phyloP scores from a whole-genome alignment of 2,888 invertebrate genomes.

The Drosophila prolongata region DNA sequence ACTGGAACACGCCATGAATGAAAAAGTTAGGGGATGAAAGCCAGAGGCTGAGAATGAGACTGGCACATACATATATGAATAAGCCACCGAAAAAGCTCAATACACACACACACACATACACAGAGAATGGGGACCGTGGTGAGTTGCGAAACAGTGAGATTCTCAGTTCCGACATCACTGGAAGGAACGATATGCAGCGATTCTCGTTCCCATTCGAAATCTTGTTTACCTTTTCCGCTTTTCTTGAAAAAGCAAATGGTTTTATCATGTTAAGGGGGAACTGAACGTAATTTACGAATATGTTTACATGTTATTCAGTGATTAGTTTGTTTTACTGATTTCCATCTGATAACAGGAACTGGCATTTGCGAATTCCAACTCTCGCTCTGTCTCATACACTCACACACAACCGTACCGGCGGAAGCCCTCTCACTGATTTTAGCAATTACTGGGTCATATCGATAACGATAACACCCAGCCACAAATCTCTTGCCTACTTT shows the following conservation, averaged over 20 bases:
- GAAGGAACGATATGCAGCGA: conserved; percentile 22
- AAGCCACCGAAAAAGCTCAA: conserved; percentile 47
- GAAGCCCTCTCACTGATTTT: conserved; percentile 15
- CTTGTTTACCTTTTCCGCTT: conserved; percentile 35
- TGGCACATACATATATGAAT: conserved; percentile 4
- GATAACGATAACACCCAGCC: conserved; percentile 19
- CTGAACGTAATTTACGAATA: neutral
- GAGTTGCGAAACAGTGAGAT: conserved; percentile 49
- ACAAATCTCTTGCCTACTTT: conserved; percentile 11
- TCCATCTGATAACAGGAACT: conserved; percentile 10
- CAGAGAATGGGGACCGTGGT: conserved; percentile 44
- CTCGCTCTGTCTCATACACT: conserved; percentile 5
- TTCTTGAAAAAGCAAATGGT: neutral
- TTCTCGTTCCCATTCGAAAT: conserved; percentile 22
- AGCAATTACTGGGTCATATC: conserved; percentile 14
- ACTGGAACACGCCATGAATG: conserved; percentile 72
- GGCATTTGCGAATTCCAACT: conserved; percentile 19
- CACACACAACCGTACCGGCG: conserved; percentile 18
- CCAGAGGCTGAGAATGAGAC: conserved; percentile 17
- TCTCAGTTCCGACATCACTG: conserved; percentile 45
- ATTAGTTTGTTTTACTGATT: neutral
- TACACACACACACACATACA: conserved; percentile 18
- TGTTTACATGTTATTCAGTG: neutral
- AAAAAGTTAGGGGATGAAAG: conserved; percentile 71
- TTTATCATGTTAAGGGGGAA: neutral